These are phyloP conservation scores for Syngnathus typhle DNA, from an alignment of 2,113 vertebrate genomes.

Conservation along the genomic window DNA sequence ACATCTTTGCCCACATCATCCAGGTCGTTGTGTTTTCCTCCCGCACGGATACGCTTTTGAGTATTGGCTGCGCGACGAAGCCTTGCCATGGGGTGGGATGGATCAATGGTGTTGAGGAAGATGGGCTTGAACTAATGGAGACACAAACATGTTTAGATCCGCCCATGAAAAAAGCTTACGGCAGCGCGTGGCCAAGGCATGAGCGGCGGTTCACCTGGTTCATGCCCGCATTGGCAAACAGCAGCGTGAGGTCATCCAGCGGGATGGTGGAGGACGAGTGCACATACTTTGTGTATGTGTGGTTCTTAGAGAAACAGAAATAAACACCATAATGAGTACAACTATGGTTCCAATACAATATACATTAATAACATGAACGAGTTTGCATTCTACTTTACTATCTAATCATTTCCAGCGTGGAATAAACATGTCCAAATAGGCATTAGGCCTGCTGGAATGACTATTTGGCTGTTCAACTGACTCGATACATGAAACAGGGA, in stretches of 20 bases:
- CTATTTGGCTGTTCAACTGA: no score
- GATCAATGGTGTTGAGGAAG: constrained; percentile 95
- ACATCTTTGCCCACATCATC: constrained; percentile 98
- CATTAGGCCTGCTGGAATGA: no score
- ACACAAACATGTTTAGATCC: neutral
- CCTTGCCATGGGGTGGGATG: constrained; percentile 89
- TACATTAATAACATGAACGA: no score
- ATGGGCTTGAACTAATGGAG: constrained; percentile 89
- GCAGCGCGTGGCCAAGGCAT: no score
- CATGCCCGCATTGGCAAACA: constrained; percentile 97
- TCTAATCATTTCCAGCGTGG: no score
- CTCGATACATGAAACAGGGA: no score
- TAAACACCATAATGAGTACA: no score
- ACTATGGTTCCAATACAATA: no score
- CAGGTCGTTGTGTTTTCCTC: constrained; percentile 96
- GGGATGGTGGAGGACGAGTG: constrained; percentile 91
- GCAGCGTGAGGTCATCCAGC: constrained; percentile 91
- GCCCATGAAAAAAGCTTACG: neutral
- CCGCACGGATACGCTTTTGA: constrained; percentile 95
- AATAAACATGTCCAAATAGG: no score
- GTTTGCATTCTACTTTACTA: no score
- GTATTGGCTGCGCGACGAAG: constrained; percentile 90
- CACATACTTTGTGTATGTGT: no score
- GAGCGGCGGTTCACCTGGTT: constrained; percentile 78
- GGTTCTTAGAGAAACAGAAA: no score